A percentile compares a stretch with the other conserved stretches of the same genome.
Conservation (phyloP, 2,888 invertebrate species). For the Drosophila subsilvestris region DNA sequence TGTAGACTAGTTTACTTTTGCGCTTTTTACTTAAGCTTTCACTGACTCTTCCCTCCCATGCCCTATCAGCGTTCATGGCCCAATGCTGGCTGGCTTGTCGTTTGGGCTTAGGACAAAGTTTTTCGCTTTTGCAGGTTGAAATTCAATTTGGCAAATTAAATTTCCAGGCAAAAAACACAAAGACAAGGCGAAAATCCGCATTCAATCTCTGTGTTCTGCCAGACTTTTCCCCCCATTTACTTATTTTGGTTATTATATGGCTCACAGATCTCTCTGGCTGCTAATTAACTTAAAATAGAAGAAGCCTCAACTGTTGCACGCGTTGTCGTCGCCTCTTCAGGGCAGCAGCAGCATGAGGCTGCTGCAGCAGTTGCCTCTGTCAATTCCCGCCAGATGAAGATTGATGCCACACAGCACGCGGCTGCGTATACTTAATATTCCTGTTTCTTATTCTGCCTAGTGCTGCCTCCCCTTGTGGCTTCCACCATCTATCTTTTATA, state of each 20-base stretch:
- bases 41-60: slow-evolving; percentile 18
- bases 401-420: slow-evolving; percentile 69
- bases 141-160: slow-evolving; percentile 78
- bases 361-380: slow-evolving; percentile 44
- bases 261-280: slow-evolving; percentile 31
- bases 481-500: slow-evolving; percentile 23
- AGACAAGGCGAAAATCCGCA: slow-evolving; percentile 24
- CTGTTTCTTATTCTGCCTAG: slow-evolving; percentile 10
- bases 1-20: slow-evolving; percentile 47
- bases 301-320: slow-evolving; percentile 42
- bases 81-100: background rate
- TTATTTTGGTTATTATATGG: slow-evolving; percentile 40
- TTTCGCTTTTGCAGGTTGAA: slow-evolving; percentile 56
- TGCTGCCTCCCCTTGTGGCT: slow-evolving; percentile 1
- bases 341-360: background rate
- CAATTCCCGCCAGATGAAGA: slow-evolving; percentile 51
- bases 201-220: slow-evolving; percentile 25
- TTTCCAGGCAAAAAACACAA: slow-evolving; percentile 48
- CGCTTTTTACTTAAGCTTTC: slow-evolving; percentile 53
- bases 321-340: slow-evolving; percentile 45
- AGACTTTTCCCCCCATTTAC: slow-evolving; percentile 19
- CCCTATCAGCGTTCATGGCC: background rate
- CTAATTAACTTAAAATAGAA: slow-evolving; percentile 49
- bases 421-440: slow-evolving; percentile 54
- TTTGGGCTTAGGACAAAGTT: slow-evolving; percentile 40